These are phyloP conservation scores for Nasonia oneida DNA, from an alignment of 2,888 invertebrate genomes.

Conservation along the genomic window DNA sequence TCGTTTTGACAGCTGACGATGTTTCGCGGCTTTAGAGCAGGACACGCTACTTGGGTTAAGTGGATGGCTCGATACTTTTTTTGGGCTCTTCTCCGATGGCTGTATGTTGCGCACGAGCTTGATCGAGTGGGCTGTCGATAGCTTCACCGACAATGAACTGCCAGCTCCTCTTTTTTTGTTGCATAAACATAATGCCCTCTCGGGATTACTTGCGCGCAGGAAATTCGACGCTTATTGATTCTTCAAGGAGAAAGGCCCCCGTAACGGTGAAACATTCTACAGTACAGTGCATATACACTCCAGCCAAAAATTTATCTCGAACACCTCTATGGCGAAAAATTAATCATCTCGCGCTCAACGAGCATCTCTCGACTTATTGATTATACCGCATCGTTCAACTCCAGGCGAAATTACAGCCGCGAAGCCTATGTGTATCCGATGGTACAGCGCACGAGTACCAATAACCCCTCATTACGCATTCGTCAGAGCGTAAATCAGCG, in stretches of 20 bases:
- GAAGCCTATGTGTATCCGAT: background rate
- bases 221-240: background rate
- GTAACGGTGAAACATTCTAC: background rate
- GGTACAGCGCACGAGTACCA: background rate
- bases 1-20: conserved; percentile 15
- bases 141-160: background rate
- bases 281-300: background rate
- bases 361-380: background rate
- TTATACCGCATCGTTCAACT: conserved; percentile 2
- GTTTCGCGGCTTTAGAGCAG: conserved; percentile 5
- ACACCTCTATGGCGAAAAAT: background rate
- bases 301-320: background rate
- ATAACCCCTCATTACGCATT: conserved; percentile 12
- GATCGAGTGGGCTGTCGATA: background rate
- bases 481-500: background rate
- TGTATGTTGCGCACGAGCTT: background rate
- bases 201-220: background rate
- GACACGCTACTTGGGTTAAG: background rate
- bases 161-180: background rate
- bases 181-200: background rate
- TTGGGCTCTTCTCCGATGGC: background rate
- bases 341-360: background rate
- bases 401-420: background rate
- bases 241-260: background rate
- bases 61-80: background rate